Evolutionary conservation across 2,113 vertebrate species (phyloP).

Genomic region (Alouatta palliata): DNA sequence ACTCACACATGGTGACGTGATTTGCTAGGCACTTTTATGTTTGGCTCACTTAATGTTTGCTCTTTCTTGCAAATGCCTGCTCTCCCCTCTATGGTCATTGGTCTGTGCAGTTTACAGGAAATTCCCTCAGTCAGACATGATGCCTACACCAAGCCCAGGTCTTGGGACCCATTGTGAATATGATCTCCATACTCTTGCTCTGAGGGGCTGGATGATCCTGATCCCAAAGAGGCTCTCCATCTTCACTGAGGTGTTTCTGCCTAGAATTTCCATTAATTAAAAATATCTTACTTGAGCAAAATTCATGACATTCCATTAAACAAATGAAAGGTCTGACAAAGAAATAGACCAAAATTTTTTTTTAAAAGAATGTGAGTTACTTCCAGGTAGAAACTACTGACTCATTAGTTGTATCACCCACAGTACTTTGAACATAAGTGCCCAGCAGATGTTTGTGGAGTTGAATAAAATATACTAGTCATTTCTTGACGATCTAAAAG

Average conservation of each 20-base stretch:
- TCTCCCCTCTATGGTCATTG: not conserved
- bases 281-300: not conserved
- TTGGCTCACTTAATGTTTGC: not conserved
- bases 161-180: not conserved
- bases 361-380: not conserved
- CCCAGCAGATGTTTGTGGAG: not conserved
- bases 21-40: not conserved
- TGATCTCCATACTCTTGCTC: not conserved
- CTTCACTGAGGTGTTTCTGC: not conserved
- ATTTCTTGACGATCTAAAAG: not conserved
- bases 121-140: not conserved
- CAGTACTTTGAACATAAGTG: not conserved
- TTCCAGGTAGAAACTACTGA: not conserved
- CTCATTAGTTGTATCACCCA: not conserved
- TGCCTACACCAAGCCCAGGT: not conserved
- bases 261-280: not conserved
- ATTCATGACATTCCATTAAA: not conserved
- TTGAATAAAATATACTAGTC: not conserved
- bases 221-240: not conserved
- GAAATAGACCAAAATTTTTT: not conserved
- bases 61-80: not conserved
- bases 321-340: not conserved
- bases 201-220: not conserved
- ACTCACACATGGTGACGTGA: not conserved
- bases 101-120: not conserved